Evolutionary conservation across 2,797 vertebrate species (phyloP).

Genomic region (Parambassis ranga): DNA sequence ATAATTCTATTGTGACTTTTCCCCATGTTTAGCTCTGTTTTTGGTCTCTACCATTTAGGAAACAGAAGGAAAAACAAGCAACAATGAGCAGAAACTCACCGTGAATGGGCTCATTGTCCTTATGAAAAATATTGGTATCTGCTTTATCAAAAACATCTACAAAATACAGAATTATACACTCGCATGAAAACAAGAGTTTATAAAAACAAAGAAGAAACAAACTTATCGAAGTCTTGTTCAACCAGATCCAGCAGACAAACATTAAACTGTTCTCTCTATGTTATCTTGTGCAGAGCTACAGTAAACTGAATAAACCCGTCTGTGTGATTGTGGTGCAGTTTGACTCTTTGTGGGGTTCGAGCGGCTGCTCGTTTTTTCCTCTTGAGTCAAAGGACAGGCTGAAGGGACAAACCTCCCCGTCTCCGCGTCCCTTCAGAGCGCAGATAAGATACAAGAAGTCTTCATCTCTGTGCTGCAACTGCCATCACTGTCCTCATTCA

Average conservation of each 20-base stretch:
- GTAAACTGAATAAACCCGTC: neutral
- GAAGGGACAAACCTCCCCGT: neutral
- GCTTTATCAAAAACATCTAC: too few relatives aligned
- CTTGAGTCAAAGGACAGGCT: neutral
- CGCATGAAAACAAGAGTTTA: too few relatives aligned
- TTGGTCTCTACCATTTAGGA: neutral
- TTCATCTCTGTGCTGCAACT: neutral
- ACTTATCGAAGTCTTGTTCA: neutral
- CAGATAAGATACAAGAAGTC: conserved; percentile 17
- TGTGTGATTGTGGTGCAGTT: neutral
- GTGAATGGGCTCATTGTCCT: neutral
- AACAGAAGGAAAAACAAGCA: neutral
- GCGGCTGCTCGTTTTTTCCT: too few relatives aligned
- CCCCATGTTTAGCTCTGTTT: neutral
- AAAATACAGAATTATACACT: neutral
- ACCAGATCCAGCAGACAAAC: neutral
- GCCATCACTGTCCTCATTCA: conserved; percentile 21
- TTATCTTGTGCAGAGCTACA: neutral
- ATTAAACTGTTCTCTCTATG: neutral
- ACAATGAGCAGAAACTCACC: neutral
- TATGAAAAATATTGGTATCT: neutral
- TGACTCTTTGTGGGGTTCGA: neutral
- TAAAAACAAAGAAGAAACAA: too few relatives aligned
- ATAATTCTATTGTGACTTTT: too few relatives aligned
- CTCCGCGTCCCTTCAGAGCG: neutral